Evolutionary conservation across 2,113 vertebrate species (phyloP).

Genomic region (Cyanocitta stelleri): DNA sequence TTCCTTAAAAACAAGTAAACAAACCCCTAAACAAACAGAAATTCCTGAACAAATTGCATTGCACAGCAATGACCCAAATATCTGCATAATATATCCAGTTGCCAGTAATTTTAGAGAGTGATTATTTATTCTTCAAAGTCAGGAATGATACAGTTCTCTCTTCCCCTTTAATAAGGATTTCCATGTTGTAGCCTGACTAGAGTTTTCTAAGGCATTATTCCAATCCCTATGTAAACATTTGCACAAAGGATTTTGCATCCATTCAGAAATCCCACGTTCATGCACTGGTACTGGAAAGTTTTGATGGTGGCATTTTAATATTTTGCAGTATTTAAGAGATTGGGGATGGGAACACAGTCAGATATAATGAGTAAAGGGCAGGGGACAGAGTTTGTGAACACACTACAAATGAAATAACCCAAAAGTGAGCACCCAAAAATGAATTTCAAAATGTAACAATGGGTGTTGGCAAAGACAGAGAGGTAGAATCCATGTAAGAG

Average conservation of each 20-base stretch:
- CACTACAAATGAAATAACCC: background rate
- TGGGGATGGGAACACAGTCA: background rate
- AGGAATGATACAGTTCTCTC: background rate
- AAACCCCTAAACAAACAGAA: background rate
- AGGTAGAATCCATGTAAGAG: background rate
- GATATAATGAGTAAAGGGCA: background rate
- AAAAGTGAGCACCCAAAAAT: background rate
- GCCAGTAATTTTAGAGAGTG: background rate
- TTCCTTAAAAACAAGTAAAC: background rate
- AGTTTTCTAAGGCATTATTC: background rate
- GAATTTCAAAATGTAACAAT: background rate
- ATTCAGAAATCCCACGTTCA: background rate
- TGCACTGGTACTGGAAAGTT: background rate
- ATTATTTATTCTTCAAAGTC: background rate
- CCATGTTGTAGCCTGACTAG: background rate
- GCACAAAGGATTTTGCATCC: background rate
- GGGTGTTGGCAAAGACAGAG: background rate
- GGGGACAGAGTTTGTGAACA: background rate
- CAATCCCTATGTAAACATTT: background rate
- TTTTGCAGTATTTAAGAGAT: background rate
- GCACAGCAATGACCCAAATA: background rate
- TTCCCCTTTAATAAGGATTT: background rate
- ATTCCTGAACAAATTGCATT: background rate
- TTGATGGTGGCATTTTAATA: background rate
- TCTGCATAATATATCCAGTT: background rate